These are phyloP conservation scores for Ephestia elutella DNA, from an alignment of 1,140 invertebrate genomes.

Conservation along the genomic window DNA sequence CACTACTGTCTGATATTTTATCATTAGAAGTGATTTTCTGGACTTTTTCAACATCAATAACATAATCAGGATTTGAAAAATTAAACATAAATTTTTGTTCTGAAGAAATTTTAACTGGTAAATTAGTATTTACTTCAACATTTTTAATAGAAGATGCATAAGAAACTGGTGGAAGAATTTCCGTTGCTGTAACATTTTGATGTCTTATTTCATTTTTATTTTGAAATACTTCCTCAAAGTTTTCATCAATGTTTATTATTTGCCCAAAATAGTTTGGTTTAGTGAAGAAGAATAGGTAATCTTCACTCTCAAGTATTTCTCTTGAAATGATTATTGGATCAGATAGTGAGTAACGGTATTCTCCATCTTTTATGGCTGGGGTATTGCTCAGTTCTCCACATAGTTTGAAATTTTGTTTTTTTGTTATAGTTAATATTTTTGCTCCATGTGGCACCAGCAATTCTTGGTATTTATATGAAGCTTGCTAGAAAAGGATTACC, in stretches of 20 bases:
- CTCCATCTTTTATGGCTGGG: not conserved
- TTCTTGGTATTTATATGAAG: constrained; percentile 49
- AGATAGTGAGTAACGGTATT: constrained; percentile 21
- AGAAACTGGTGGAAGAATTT: too few species aligned
- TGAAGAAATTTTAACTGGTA: not conserved
- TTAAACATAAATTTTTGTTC: not conserved
- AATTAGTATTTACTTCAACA: not conserved
- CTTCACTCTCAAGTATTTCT: constrained; percentile 1
- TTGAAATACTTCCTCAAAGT: not conserved
- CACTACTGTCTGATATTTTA: not conserved
- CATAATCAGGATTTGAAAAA: constrained; percentile 21
- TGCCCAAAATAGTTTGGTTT: not conserved
- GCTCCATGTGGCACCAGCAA: constrained; percentile 32
- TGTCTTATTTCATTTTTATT: not conserved
- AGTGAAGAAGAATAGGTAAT: not conserved
- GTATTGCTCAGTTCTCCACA: not conserved
- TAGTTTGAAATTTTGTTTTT: not conserved
- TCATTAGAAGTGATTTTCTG: not conserved
- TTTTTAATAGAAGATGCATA: not conserved
- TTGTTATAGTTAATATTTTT: constrained; percentile 24
- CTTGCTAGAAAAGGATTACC: constrained; percentile 41
- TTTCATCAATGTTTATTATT: not conserved
- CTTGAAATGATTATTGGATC: constrained; percentile 25
- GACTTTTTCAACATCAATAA: not conserved
- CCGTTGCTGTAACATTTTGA: not conserved